Evolutionary conservation across 2,113 vertebrate species (phyloP), one percentile per base, ranked within the genome.

Genomic region (Strix aluco): DNA sequence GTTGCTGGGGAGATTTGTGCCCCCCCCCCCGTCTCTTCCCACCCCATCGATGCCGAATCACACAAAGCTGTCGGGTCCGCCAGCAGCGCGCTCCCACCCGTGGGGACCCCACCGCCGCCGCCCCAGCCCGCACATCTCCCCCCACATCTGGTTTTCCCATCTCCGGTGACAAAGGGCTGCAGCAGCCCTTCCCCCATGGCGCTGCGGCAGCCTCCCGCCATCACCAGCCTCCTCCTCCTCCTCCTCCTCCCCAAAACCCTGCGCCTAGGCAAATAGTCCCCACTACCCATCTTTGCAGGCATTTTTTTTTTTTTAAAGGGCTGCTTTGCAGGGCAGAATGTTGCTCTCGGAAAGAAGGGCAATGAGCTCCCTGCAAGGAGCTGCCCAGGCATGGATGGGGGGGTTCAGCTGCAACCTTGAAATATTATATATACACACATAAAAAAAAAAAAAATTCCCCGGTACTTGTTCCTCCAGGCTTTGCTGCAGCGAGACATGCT

Each of bases 141-240:
- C 72, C 80, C 73, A 85, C 96, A 91, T 89, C 96, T 95, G 96
- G 25, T 81, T 94, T 96, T 72, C 92, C 77, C 90, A 93, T 94
- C 94, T 80, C 92, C 54, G 32, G 88, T 96, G 93, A 96, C 96
- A 96, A 96, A 96, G 94, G 71, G 96, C 93, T 94, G 96, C 82
- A 82, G 91, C 93, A 58, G 91, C 94, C 96, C 96, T 96, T 86
- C 96, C 96, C 92, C 96, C 94, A 92, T 46, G 6, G 94, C 49
- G 72, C 92, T 86, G 92, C 96, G 11, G 90, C 94, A 93, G 86
- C 89, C 87, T 89, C 69, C 72, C 49, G 49, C 81, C 89, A 65
- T 58, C 78, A 7, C 82, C 86, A 67, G 72, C 83, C 74, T 83
- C 57, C 70, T 67, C 59, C 52, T 73, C 57, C 70, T 67, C 59